phyloP scores from a whole-genome alignment of 2,113 vertebrate species.

The Dasyornis broadbenti region DNA sequence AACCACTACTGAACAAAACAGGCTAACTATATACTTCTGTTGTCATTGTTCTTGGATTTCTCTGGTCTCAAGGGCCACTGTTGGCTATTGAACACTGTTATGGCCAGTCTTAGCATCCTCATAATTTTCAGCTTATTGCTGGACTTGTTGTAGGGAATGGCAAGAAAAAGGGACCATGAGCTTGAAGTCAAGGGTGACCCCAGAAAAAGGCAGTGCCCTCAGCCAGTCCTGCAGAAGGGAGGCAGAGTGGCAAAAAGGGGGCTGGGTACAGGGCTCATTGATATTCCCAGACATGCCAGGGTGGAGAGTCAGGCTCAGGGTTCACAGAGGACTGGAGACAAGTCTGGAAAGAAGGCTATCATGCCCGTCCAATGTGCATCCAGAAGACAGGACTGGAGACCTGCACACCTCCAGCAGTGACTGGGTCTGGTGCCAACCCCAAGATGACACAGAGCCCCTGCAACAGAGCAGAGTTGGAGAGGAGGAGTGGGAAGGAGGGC shows the following conservation, averaged over 20 bases:
- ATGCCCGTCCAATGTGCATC: neutral
- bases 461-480: neutral
- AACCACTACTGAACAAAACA: neutral
- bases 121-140: neutral
- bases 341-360: neutral
- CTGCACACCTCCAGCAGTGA: neutral
- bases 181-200: neutral
- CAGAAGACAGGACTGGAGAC: neutral
- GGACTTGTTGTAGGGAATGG: neutral
- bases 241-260: neutral
- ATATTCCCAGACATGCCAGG: neutral
- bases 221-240: neutral
- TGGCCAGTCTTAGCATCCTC: neutral
- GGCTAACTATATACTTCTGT: neutral
- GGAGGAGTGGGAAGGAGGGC: accelerated
- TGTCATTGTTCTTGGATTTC: neutral
- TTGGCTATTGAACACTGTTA: neutral
- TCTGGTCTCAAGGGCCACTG: neutral
- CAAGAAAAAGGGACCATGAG: neutral
- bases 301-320: neutral
- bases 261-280: neutral
- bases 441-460: neutral
- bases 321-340: neutral
- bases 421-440: neutral
- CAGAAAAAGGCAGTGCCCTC: neutral